Conservation (phyloP, 1,140 invertebrate genomes). For the Sitobion miscanthi region DNA sequence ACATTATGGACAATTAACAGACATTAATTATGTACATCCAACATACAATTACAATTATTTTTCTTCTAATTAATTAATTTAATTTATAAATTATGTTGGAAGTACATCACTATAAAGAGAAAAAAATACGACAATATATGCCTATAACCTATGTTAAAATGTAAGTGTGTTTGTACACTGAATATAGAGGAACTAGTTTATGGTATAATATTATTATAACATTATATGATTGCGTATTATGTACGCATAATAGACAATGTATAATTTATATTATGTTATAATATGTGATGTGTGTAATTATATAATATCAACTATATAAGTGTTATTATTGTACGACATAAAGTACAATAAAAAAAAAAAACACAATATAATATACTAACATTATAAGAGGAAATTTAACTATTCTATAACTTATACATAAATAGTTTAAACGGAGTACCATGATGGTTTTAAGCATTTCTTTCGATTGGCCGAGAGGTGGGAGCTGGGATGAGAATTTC, state of each 20-base stretch:
- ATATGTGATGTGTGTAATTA: constrained; percentile 17
- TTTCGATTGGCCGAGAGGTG: neutral
- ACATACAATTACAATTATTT: neutral
- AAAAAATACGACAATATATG: neutral
- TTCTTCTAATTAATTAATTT: constrained; percentile 1
- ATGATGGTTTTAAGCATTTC: neutral
- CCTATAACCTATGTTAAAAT: neutral
- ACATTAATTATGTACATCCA: neutral
- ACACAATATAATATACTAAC: constrained; percentile 7
- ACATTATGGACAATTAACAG: neutral
- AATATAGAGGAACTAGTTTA: constrained; percentile 7
- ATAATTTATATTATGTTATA: neutral
- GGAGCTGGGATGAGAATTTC: neutral
- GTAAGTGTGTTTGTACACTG: neutral
- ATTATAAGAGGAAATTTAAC: neutral
- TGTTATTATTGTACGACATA: neutral
- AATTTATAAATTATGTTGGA: neutral
- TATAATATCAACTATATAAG: constrained; percentile 5
- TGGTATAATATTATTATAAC: neutral
- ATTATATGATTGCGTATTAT: neutral
- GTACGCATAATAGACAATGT: neutral
- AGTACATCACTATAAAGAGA: neutral
- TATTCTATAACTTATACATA: constrained; percentile 6
- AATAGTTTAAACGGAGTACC: neutral
- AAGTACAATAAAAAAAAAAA: neutral